Base-by-base conservation (phyloP, 2,797 vertebrate species). In the Cottoperca gobio region DNA sequence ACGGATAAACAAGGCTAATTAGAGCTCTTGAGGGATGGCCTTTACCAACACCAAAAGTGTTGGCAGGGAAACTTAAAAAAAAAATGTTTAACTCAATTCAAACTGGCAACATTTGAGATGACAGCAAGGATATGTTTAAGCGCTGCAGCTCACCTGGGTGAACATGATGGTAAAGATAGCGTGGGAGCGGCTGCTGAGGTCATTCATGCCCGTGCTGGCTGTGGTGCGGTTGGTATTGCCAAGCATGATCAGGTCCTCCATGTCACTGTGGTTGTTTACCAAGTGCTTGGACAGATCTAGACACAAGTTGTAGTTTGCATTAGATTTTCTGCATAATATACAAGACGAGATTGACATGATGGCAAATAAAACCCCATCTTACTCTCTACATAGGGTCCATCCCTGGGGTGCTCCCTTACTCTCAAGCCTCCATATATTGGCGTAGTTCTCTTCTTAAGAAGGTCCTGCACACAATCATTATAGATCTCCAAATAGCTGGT, bases 331-430 rank as follows among this genome's bases (percentile, higher is more conserved):
- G 12, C 2, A 54, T 50, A 63, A 50, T 7, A 54, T 3, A 26
- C 11, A 35, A 60, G 6, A 26, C 5, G 3, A 40, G 17, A 10
- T 8, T 7, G 6, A 46, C 3, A 53, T 2, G 5, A 14, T 21
- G 13, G 1, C 26, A 39, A 70, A 48, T 10, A 53, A 77, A 63
- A 58, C 1, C 0, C 0, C 0, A 11, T 85, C 92, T 93, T 94
- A 99, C 97, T 96, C 78, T 99, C 97, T 23, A 99, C 97, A 48
- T 98, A 98, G 0, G 97, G 96, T 12, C 97, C 97, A 49, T 98
- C 95, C 86, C 95, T 96, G 0, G 97, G 97, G 86, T 99, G 97
- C 58, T 99, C 98, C 60, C 97, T 91, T 61, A 98, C 97, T 85
- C 95, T 95, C 76, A 99, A 92, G 76, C 95, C 96, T 83, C 94